Base-by-base conservation (phyloP, 2,113 vertebrate genomes). In the Mionectes macconnelli region DNA sequence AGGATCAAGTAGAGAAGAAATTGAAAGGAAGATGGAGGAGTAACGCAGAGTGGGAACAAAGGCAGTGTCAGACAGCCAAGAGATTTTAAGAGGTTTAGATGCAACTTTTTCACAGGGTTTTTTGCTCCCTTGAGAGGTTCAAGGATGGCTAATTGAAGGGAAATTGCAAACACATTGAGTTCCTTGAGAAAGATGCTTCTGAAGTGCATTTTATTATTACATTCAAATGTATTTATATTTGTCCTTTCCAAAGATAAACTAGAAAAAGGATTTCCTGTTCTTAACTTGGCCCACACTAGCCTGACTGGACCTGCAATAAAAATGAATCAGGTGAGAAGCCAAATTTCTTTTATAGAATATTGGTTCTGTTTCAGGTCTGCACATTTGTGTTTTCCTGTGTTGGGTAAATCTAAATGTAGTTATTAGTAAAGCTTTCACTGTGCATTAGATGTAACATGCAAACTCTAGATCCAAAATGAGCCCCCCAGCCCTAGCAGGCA, bases 201-300 rank as follows among this genome's bases (percentile, higher is more conserved):
- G 45, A 92, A 90, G 7, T 73, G 9, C 39, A 72, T 90, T 91
- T 85, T 85, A 14, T 87, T 82, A 57, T 89, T 85, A 59, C 20
- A 55, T 56, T 59, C 25, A 82, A 63, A 88, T 88, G 7, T 62
- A 67, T 91, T 90, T 94, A 12, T 84, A 55, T 90, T 90, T 77
- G 42, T 97, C 64, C 73, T 24, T 90, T 92, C 91, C 57, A 27
- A 81, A 98, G 96, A 96, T 93, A 96, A 95, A 94, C 35, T 98
- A 75, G 92, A 95, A 81, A 97, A 94, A 94, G 97, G 94, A 89
- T 95, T 98, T 93, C 92, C 93, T 57, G 92, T 98, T 81, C 95
- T 90, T 79, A 96, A 87, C 50, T 92, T 97, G 44, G 31, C 94
- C 44, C 93, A 96, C 12, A 88, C 97, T 92, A 96, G 78, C n/a